phyloP scores from a whole-genome alignment of 2,888 invertebrate genomes.

The Reticulitermes lucifugus region DNA sequence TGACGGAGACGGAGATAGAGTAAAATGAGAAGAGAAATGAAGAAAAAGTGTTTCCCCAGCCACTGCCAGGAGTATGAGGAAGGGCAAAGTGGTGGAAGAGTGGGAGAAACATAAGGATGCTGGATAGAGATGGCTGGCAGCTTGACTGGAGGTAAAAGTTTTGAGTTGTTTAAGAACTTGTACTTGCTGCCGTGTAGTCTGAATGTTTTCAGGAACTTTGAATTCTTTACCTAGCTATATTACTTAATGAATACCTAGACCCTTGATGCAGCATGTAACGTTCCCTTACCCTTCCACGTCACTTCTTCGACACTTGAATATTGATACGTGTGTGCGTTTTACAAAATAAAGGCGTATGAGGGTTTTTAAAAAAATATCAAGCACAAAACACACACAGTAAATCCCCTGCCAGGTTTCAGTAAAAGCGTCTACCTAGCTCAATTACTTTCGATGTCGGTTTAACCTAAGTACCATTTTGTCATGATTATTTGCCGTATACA shows the following conservation, averaged over 20 bases:
- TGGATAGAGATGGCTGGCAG: neutral
- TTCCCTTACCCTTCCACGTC: neutral
- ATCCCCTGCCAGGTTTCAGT: too few species aligned
- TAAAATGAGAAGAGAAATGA: neutral
- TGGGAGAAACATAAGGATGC: slow-evolving; percentile 4
- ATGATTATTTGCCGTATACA: too few species aligned
- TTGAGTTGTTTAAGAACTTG: slow-evolving; percentile 10
- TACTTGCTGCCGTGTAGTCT: neutral
- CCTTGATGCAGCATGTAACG: neutral
- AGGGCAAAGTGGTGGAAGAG: neutral
- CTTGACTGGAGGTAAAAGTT: slow-evolving; percentile 13
- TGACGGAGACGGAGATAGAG: neutral
- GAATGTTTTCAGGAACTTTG: neutral
- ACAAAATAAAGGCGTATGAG: neutral
- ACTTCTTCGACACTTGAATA: neutral
- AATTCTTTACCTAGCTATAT: neutral
- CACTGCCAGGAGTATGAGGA: neutral
- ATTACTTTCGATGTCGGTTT: too few species aligned
- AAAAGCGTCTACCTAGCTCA: too few species aligned
- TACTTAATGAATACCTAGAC: neutral
- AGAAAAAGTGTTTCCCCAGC: neutral
- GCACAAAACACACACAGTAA: neutral
- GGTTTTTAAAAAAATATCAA: neutral
- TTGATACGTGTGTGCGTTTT: neutral
- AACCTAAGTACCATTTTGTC: too few species aligned